These are phyloP conservation scores for Hipposideros larvatus DNA, from an alignment of 2,797 vertebrate species.

Conservation along the genomic window DNA sequence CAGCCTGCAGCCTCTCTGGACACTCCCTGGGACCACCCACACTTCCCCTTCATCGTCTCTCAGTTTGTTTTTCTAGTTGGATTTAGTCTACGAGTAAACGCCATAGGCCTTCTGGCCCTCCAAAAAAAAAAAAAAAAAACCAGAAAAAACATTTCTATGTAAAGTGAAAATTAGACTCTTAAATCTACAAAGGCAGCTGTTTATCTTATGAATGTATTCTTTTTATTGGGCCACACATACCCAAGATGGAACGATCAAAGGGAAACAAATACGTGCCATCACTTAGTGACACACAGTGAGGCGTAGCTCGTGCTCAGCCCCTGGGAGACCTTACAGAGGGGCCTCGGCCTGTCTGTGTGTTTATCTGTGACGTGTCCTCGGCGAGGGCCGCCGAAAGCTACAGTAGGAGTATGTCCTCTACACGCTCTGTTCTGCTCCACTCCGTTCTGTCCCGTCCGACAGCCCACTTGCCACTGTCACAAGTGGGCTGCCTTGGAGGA, in stretches of 20 bases:
- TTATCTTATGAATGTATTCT: conserved; percentile 91
- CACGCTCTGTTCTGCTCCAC: background rate
- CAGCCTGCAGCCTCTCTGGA: conserved; percentile 85
- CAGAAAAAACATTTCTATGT: conserved; percentile 85
- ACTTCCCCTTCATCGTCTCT: conserved; percentile 84
- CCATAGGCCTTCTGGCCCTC: conserved; percentile 83
- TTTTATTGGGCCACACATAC: conserved; percentile 91
- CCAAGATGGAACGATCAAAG: conserved; percentile 89
- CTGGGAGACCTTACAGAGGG: background rate
- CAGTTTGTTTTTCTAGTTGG: conserved; percentile 89
- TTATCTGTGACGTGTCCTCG: conserved; percentile 70
- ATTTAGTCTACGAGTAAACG: conserved; percentile 89
- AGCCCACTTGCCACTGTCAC: background rate
- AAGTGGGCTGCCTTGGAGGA: background rate
- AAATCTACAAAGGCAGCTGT: conserved; percentile 90
- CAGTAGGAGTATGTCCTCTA: conserved; percentile 48
- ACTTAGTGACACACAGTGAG: conserved; percentile 85
- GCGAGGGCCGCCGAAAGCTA: conserved; percentile 69
- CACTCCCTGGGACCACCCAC: conserved; percentile 90
- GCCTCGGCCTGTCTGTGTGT: background rate
- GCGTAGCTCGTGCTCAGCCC: conserved; percentile 78
- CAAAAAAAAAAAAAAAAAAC: background rate
- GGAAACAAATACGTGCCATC: conserved; percentile 84
- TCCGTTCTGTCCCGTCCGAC: background rate
- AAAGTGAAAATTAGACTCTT: conserved; percentile 90